Percentiles rank a stretch among this genome's conserved stretches.
These are phyloP conservation scores for Thaumetopoea pityocampa DNA, from an alignment of 1,140 invertebrate genomes.

Conservation along the genomic window DNA sequence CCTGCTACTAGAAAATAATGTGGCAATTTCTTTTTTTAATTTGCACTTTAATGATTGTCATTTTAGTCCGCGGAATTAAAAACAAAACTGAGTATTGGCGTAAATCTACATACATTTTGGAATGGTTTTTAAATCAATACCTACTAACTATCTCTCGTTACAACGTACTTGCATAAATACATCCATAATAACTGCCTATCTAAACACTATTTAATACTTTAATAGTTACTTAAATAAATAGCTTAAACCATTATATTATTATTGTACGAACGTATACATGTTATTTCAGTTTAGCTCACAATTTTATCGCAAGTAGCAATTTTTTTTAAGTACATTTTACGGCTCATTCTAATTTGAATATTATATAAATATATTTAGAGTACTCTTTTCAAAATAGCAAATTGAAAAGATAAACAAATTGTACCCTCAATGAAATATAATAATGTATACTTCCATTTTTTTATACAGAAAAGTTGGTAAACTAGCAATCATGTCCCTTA, in stretches of 20 bases:
- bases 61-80: no score
- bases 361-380: no score
- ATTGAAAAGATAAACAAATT: no score
- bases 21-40: no score
- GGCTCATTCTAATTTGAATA: no score
- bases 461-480: no score
- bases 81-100: no score
- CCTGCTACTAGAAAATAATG: no score
- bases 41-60: no score
- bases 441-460: no score
- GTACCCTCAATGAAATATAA: no score
- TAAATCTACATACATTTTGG: constrained; percentile 21
- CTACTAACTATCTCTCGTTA: constrained; percentile 25
- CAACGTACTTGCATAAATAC: constrained; percentile 32
- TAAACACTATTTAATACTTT: constrained; percentile 42
- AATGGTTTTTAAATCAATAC: constrained; percentile 27
- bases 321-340: background rate
- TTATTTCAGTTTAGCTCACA: constrained; percentile 62
- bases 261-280: constrained; percentile 74
- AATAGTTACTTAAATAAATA: constrained; percentile 39
- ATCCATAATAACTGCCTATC: constrained; percentile 26
- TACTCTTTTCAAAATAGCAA: constrained; percentile 1
- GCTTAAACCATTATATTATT: constrained; percentile 56
- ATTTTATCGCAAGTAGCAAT: constrained; percentile 25
- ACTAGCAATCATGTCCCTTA: no score